A percentile compares a stretch with the other conserved stretches of the same genome.
Evolutionary conservation across 2,888 invertebrate genomes (phyloP).

Genomic region (Apamea epomidion): DNA sequence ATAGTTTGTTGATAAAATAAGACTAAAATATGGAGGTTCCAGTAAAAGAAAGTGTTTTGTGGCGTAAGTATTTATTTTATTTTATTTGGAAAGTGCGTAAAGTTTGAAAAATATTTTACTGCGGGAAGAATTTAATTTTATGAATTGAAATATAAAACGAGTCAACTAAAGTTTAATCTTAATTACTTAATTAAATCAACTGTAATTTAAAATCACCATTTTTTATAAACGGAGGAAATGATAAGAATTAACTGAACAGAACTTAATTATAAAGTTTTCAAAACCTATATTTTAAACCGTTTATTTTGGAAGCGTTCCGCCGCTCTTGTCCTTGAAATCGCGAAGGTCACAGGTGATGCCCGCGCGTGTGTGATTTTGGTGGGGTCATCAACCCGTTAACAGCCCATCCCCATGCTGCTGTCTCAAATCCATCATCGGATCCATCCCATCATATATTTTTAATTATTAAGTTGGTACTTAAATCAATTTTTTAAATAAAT

Average conservation of each 20-base stretch:
- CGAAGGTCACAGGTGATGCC: constrained; percentile 49
- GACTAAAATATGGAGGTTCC: constrained; percentile 86
- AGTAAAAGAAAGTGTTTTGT: constrained; percentile 90
- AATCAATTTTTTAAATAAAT: not conserved
- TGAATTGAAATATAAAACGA: not conserved
- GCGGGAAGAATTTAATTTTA: not conserved
- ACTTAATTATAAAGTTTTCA: not conserved
- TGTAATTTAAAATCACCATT: not conserved
- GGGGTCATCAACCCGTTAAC: constrained; percentile 27
- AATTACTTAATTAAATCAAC: not conserved
- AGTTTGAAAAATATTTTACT: not conserved
- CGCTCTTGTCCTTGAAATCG: constrained; percentile 39
- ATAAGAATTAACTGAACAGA: not conserved
- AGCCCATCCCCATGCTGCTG: too few relatives aligned
- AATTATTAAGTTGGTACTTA: too few relatives aligned
- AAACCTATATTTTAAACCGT: not conserved
- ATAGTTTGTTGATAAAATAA: not conserved
- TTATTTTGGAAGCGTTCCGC: constrained; percentile 11
- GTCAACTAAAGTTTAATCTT: not conserved
- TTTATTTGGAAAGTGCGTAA: not conserved
- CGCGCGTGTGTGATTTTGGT: not conserved
- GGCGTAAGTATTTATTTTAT: constrained; percentile 86
- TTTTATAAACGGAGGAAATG: not conserved
- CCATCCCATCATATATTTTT: not conserved
- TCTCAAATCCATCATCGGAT: not conserved